Conservation (phyloP, 2,888 invertebrate genomes). For the Drosophila mercatorum region DNA sequence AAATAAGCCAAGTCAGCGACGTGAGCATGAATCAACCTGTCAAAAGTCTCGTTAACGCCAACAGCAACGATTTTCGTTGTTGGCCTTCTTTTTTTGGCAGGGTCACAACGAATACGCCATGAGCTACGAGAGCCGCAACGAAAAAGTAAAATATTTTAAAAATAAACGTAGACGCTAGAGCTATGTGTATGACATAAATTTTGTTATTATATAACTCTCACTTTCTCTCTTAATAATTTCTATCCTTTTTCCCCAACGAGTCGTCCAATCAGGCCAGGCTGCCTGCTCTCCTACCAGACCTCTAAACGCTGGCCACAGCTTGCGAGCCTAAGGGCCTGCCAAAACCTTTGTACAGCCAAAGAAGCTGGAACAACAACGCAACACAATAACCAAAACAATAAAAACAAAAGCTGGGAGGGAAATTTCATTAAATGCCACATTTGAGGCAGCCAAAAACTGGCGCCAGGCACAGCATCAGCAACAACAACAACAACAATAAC, state of each 20-base stretch:
- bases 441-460: slow-evolving; percentile 80
- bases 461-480: slow-evolving; percentile 69
- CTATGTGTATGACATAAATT: neutral
- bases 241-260: neutral
- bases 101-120: slow-evolving; percentile 72
- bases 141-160: neutral
- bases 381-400: slow-evolving; percentile 34
- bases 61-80: slow-evolving; percentile 80
- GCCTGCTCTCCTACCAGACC: slow-evolving; percentile 35
- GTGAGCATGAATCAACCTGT: slow-evolving; percentile 84
- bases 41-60: slow-evolving; percentile 84
- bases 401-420: slow-evolving; percentile 37
- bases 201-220: neutral
- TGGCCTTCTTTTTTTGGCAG: slow-evolving; percentile 46
- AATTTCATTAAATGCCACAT: slow-evolving; percentile 82
- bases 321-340: slow-evolving; percentile 60
- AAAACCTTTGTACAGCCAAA: slow-evolving; percentile 52
- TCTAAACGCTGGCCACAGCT: slow-evolving; percentile 25
- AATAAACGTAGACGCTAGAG: neutral
- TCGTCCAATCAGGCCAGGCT: neutral
- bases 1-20: slow-evolving; percentile 78
- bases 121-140: slow-evolving; percentile 40
- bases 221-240: no score
- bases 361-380: slow-evolving; percentile 40
- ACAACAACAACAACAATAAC: slow-evolving; percentile 15